Base-by-base conservation (phyloP, 2,888 invertebrate species). In the Scrobipalpa costella region DNA sequence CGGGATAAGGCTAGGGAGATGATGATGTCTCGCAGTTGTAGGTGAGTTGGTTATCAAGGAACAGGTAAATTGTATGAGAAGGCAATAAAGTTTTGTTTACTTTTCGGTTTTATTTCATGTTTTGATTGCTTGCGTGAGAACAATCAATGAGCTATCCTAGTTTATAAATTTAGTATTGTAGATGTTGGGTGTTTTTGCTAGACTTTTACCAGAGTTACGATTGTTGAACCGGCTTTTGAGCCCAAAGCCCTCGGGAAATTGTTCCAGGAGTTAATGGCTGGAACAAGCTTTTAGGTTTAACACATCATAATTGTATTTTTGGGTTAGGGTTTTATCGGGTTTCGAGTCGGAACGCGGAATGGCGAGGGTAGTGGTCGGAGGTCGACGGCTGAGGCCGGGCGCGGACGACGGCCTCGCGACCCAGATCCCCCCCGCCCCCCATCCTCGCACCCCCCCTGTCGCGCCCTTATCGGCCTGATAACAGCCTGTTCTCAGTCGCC, bases 401-500 rank as follows among this genome's bases (percentile, higher is more conserved):
- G 74, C 81, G 89, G 87, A 77, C 88, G 88, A 79, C 88, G 89
- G 84, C 85, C 86, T 73, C 85, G 80, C 88, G 89, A 87, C 84
- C 88, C 84, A 87, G 77, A 85, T 87, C 84, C 83, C 79, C 80
- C 80, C 79, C 74, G 71, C 66, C 77, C 69, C 75, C 69, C 73
- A 71, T 71, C 70, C 66, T 76, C 75, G 71, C 69, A 76, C 69
- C 73, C 71, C 73, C 69, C 74, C 77, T 71, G 72, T 76, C 77
- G 75, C 78, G 81, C 79, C 81, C 84, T 84, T 87, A 86, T 85
- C 86, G 80, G 69, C 69, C 72, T 79, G 85, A 85, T 85, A 87
- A 83, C 79, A 79, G 79, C 71, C 77, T 80, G 78, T 78, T 72
- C 69, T 68, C 73, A 44, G 17, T 40, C 40, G 44, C 38, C 44